These are phyloP conservation scores for Hylaea fasciaria DNA, from an alignment of 2,888 invertebrate genomes.

Conservation along the genomic window DNA sequence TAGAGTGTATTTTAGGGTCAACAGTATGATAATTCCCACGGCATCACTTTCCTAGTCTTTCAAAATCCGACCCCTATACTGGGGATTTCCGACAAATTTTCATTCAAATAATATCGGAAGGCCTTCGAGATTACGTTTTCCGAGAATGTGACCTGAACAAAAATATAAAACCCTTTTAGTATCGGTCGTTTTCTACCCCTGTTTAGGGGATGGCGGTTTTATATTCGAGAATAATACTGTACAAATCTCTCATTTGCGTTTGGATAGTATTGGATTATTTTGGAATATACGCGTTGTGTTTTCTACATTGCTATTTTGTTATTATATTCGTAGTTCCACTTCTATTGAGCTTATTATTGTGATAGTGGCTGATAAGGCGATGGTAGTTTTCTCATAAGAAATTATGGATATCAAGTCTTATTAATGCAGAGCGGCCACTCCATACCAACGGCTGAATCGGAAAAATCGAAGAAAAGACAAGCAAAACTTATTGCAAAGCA, in stretches of 20 bases:
- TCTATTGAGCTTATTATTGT: too few relatives aligned
- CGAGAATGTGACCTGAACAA: constrained; percentile 16
- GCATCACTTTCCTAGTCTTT: constrained; percentile 15
- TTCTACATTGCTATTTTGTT: not conserved
- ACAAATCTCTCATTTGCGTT: constrained; percentile 8
- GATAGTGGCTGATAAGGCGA: too few relatives aligned
- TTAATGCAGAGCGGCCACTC: too few relatives aligned
- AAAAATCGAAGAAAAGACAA: too few relatives aligned
- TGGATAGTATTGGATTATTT: not conserved
- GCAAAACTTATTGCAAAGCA: too few relatives aligned
- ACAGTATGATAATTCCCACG: not conserved
- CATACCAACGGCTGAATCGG: too few relatives aligned
- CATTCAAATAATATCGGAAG: constrained; percentile 26
- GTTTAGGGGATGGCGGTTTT: constrained; percentile 10
- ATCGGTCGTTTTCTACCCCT: constrained; percentile 13
- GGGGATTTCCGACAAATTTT: constrained; percentile 21
- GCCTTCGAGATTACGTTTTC: constrained; percentile 18
- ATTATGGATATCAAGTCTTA: too few relatives aligned
- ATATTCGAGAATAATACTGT: constrained; percentile 8
- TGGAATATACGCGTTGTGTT: not conserved
- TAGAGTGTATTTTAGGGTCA: too few relatives aligned
- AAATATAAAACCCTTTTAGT: constrained; percentile 20
- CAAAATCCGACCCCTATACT: constrained; percentile 10
- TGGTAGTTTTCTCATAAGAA: too few relatives aligned
- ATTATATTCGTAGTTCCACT: too few relatives aligned